Evolutionary conservation across 2,797 vertebrate species (phyloP), one percentile per base, ranked within the genome.

Genomic region (Anas flavirostris): DNA sequence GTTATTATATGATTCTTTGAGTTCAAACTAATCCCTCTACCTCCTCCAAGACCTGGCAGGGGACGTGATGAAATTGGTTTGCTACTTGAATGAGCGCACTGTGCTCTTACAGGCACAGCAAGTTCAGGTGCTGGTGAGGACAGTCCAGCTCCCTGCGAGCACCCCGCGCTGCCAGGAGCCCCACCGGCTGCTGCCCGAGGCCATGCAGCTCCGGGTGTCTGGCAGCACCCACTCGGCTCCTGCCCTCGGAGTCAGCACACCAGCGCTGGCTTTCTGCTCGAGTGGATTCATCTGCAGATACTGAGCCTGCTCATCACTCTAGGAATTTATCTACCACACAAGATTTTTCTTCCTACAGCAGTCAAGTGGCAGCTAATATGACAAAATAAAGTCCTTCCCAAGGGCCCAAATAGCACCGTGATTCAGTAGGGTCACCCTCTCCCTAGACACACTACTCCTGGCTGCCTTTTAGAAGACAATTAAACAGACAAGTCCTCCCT

Each of bases 1-100:
- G 81, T 94, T 94, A 88, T 93, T 91, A 89, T 91, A 89, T 48
- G 82, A 91, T 86, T 5, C 1, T 90, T 94, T 76, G 86, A 93
- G 95, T 88, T 81, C 83, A 86, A 15, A 56, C 72, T 96, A 96
- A 96, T 95, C 93, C 90, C 25, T 86, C 66, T 78, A 48, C 75
- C 73, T 63, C 73, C 78, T 91, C 86, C 75, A 77, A 77, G 68
- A 44, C 72, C 76, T 96, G 90, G 62, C 91, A 87, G 63, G 52
- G 63, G 41, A 48, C 53, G 72, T 75, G 79, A 37, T 88, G 67
- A 89, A 86, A 63, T 63, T 59, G 48, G 48, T 67, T 77, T 70
- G 70, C 58, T 31, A 22, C 82, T 66, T 60, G 77, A 69, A 68
- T 83, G 89, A 95, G 56, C 16, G 7, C 37, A 2, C 22, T 31